A percentile compares a stretch with the other conserved stretches of the same genome.
Evolutionary conservation across 2,797 vertebrate genomes (phyloP).

Genomic region (Xiphophorus birchmanni): DNA sequence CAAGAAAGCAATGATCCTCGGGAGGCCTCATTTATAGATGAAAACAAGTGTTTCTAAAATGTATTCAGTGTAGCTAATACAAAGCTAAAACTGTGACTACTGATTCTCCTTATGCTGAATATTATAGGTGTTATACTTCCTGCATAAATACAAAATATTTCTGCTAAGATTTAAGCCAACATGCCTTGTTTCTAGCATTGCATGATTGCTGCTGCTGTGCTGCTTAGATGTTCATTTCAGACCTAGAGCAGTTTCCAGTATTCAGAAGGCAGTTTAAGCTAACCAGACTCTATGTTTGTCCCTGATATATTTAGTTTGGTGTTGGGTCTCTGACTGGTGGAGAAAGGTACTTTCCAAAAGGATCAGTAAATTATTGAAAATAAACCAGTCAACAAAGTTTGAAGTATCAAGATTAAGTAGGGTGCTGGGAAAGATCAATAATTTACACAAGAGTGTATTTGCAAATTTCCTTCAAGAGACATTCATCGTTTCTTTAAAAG

Average conservation of each 20-base stretch:
- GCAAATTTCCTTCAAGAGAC: not conserved
- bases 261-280: constrained; percentile 58
- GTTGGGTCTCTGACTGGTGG: constrained; percentile 62
- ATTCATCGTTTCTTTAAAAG: not conserved
- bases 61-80: constrained; percentile 41
- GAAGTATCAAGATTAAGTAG: constrained; percentile 4
- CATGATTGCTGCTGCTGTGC: constrained; percentile 23
- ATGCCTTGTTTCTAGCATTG: constrained; percentile 41
- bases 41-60: constrained; percentile 55
- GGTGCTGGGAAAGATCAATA: not conserved
- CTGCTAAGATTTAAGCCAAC: constrained; percentile 28
- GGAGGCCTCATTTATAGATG: constrained; percentile 45
- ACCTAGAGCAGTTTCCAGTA: constrained; percentile 49
- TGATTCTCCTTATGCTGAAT: constrained; percentile 35
- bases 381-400: constrained; percentile 21
- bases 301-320: constrained; percentile 76
- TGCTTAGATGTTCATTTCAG: constrained; percentile 52
- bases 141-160: constrained; percentile 38
- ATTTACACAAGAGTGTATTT: not conserved
- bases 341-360: constrained; percentile 69
- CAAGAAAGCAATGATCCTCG: constrained; percentile 19
- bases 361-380: constrained; percentile 39
- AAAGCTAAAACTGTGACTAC: constrained; percentile 50
- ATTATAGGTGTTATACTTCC: constrained; percentile 42
- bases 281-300: constrained; percentile 68